phyloP scores from a whole-genome alignment of 37 sponge, comb jelly and placozoan species.

The Geodia barretti region DNA sequence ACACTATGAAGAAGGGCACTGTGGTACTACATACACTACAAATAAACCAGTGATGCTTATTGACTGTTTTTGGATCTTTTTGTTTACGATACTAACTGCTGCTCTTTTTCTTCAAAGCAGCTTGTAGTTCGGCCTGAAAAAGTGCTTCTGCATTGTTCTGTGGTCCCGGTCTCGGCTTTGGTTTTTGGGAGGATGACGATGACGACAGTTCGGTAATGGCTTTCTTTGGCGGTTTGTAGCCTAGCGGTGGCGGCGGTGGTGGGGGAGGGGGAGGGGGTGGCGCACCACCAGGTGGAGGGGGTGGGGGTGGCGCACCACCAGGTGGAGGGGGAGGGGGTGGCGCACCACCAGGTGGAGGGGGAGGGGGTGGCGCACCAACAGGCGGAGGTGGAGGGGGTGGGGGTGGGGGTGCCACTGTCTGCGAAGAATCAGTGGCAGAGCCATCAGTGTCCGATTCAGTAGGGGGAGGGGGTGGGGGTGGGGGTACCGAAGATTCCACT shows the following conservation, averaged over 20 bases:
- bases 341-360: conserved; percentile 24
- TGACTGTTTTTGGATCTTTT: too few relatives aligned
- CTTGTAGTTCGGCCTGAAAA: conserved; percentile 46
- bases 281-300: conserved; percentile 36
- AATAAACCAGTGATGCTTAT: too few relatives aligned
- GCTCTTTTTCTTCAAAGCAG: conserved; percentile 32
- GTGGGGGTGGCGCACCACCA: conserved; percentile 24
- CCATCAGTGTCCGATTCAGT: neutral
- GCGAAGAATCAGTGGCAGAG: neutral
- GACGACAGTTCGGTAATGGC: conserved; percentile 11
- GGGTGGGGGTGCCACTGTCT: neutral
- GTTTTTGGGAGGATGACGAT: neutral
- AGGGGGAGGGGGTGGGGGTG: conserved; percentile 1
- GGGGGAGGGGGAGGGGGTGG: conserved; percentile 55
- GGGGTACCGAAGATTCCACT: neutral
- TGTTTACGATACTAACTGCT: too few relatives aligned
- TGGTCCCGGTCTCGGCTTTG: conserved; percentile 16
- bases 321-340: conserved; percentile 41
- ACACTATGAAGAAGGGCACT: too few relatives aligned
- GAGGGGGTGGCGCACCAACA: conserved; percentile 3
- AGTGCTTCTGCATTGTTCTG: conserved; percentile 10
- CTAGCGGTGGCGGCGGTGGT: conserved; percentile 52
- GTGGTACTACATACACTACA: too few relatives aligned
- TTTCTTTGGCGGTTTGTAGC: conserved; percentile 41
- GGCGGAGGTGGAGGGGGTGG: conserved; percentile 31